phyloP scores from a whole-genome alignment of 2,797 vertebrate genomes.

The Meriones psammophilus region DNA sequence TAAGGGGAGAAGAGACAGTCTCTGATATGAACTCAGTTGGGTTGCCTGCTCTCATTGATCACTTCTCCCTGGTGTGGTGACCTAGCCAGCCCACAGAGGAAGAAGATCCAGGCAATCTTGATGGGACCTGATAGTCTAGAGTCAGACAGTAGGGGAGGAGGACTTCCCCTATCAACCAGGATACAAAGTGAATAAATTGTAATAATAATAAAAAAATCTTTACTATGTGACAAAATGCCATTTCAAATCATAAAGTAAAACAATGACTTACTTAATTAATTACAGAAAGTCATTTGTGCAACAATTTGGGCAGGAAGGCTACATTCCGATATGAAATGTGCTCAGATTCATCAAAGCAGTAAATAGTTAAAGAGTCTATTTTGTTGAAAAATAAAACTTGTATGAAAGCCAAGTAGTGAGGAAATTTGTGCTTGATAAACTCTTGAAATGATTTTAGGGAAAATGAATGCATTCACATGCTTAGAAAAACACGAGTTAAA shows the following conservation, averaged over 20 bases:
- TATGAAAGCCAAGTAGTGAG: neutral
- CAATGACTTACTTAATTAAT: neutral
- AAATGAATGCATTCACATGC: neutral
- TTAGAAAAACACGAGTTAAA: neutral
- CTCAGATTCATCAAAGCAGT: neutral
- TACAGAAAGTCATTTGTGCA: neutral
- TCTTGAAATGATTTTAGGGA: neutral
- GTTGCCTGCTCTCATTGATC: no score
- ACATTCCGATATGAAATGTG: neutral
- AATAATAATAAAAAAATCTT: no score
- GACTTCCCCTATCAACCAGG: no score
- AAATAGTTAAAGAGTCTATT: neutral
- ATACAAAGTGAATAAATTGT: no score
- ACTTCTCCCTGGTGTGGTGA: no score
- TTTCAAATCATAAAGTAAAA: neutral
- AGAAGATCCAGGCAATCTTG: no score
- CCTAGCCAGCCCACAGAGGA: no score
- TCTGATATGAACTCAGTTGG: no score
- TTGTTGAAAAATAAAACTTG: neutral
- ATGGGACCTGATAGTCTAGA: no score
- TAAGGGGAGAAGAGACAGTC: no score
- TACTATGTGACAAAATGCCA: neutral
- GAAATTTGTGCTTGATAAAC: neutral
- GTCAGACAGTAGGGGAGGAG: no score
- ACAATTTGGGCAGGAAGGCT: neutral